Conservation (phyloP, 2,797 vertebrate species). For the Atherinosoma microstoma region DNA sequence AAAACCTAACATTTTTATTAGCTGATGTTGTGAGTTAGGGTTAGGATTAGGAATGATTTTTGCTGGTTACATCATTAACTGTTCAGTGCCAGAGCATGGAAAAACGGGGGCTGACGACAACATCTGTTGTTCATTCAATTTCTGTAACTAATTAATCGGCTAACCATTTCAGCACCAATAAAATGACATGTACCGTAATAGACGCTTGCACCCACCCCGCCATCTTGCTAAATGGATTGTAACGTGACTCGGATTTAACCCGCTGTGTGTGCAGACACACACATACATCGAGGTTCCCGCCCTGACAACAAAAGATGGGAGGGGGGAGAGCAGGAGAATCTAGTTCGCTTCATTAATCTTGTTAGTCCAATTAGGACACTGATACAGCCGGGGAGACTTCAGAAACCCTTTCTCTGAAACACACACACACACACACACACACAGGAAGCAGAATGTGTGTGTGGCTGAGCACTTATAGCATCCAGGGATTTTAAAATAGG, state of each 20-base stretch:
- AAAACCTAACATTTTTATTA: too few species aligned
- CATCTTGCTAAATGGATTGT: constrained; percentile 31
- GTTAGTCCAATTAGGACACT: constrained; percentile 80
- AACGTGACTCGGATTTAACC: constrained; percentile 56
- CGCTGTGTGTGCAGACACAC: constrained; percentile 27
- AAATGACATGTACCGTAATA: constrained; percentile 10
- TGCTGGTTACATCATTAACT: constrained; percentile 3
- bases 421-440: constrained; percentile 18
- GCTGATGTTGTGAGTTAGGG: too few species aligned
- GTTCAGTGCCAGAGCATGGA: neutral
- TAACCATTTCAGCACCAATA: constrained; percentile 11
- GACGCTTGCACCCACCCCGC: constrained; percentile 16
- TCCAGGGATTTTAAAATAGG: constrained; percentile 63
- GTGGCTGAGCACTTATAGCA: constrained; percentile 14
- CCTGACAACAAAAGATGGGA: constrained; percentile 49
- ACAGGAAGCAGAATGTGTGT: constrained; percentile 12
- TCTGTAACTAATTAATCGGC: constrained; percentile 21
- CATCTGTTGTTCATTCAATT: constrained; percentile 16
- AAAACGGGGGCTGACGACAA: neutral
- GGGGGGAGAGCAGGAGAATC: constrained; percentile 63
- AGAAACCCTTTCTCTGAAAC: constrained; percentile 38
- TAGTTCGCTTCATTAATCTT: constrained; percentile 79
- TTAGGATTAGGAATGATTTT: neutral
- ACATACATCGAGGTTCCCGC: constrained; percentile 14
- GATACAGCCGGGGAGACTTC: constrained; percentile 64